phyloP scores from a whole-genome alignment of 2,113 vertebrate species.

The Guaruba guarouba region DNA sequence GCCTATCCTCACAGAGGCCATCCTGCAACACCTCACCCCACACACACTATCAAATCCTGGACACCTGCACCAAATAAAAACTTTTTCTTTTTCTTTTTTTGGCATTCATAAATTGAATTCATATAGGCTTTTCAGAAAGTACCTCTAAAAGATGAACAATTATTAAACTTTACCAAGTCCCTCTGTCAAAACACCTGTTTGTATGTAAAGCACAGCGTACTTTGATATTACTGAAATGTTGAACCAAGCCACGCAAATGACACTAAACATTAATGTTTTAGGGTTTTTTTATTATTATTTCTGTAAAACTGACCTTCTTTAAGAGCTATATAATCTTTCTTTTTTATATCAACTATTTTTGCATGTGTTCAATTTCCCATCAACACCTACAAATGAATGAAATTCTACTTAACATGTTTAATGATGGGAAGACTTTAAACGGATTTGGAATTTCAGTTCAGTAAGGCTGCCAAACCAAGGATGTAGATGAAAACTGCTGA shows the following conservation, averaged over 20 bases:
- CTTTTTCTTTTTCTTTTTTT: too few relatives aligned
- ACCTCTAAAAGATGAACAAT: not conserved
- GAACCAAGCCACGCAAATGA: not conserved
- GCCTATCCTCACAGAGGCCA: not conserved
- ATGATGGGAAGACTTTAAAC: not conserved
- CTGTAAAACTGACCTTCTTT: not conserved
- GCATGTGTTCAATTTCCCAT: not conserved
- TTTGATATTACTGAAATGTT: not conserved
- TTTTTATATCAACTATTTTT: not conserved
- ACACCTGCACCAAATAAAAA: not conserved
- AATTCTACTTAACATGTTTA: not conserved
- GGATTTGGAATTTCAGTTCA: not conserved
- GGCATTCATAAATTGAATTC: not conserved
- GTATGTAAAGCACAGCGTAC: not conserved
- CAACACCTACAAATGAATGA: not conserved
- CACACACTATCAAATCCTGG: rapidly evolving
- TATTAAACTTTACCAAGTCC: not conserved
- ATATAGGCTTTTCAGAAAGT: not conserved
- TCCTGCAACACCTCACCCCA: not conserved
- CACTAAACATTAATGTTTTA: not conserved
- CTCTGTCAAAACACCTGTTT: not conserved
- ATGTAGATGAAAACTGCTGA: not conserved
- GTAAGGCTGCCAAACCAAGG: not conserved
- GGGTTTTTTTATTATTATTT: not conserved
- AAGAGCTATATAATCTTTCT: not conserved